Percentiles rank a stretch among this genome's conserved stretches.
phyloP scores from a whole-genome alignment of 1,140 invertebrate species.

The Drosophila ercepeae region DNA sequence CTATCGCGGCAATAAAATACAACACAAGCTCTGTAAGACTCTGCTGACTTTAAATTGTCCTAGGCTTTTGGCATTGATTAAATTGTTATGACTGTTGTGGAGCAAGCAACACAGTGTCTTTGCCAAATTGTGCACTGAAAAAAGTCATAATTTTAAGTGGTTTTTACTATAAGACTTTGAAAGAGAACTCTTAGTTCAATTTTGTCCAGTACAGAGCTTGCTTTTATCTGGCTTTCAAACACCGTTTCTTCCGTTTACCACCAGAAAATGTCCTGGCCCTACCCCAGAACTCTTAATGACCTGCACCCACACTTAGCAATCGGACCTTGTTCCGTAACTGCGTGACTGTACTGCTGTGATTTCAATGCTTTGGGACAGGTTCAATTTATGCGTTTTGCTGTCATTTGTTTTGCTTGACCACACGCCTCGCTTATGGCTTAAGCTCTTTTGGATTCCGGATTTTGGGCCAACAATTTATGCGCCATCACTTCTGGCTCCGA shows the following conservation, averaged over 20 bases:
- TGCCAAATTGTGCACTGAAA: background rate
- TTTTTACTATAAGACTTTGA: no score
- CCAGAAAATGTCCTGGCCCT: conserved; percentile 9
- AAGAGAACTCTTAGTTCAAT: no score
- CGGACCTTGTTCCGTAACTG: conserved; percentile 30
- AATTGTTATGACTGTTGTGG: conserved; percentile 65
- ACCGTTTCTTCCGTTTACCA: conserved; percentile 3
- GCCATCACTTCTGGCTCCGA: conserved; percentile 60
- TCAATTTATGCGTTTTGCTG: conserved; percentile 55
- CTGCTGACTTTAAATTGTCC: conserved; percentile 40
- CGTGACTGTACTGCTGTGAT: conserved; percentile 24
- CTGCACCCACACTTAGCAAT: conserved; percentile 13
- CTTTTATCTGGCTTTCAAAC: conserved; percentile 4
- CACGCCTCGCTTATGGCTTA: conserved; percentile 59
- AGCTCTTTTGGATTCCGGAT: conserved; percentile 50
- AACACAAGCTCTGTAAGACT: conserved; percentile 48
- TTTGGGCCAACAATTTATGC: conserved; percentile 65
- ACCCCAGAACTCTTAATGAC: conserved; percentile 23
- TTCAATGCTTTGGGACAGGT: conserved; percentile 28
- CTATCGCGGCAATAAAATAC: conserved; percentile 67
- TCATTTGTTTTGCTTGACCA: conserved; percentile 66
- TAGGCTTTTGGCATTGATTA: conserved; percentile 66
- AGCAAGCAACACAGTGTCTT: conserved; percentile 5
- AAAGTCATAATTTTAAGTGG: background rate
- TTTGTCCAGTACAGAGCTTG: background rate